phyloP scores from a whole-genome alignment of 1,140 invertebrate species.

The Trachymyrmex septentrionalis region DNA sequence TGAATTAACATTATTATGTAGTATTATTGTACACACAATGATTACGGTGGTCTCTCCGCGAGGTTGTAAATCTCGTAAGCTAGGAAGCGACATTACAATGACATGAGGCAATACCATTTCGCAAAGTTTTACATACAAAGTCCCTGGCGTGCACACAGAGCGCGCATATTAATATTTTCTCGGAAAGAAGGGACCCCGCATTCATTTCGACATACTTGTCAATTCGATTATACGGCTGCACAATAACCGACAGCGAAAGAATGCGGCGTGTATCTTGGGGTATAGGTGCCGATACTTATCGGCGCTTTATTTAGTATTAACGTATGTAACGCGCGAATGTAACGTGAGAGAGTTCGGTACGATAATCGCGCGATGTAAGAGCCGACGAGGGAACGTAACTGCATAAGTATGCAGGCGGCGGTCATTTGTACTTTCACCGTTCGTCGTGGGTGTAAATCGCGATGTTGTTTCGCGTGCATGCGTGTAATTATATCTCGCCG shows the following conservation, averaged over 20 bases:
- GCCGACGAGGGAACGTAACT: constrained; percentile 70
- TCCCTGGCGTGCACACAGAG: not conserved
- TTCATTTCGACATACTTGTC: constrained; percentile 36
- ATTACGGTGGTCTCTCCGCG: not conserved
- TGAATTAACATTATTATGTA: constrained; percentile 21
- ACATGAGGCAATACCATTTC: constrained; percentile 8
- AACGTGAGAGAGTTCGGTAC: constrained; percentile 50
- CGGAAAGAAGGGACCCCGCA: not conserved
- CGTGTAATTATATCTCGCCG: constrained; percentile 61
- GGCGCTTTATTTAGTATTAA: constrained; percentile 39
- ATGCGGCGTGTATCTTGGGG: not conserved
- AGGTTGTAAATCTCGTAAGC: not conserved
- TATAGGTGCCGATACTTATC: constrained; percentile 11
- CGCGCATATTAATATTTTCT: constrained; percentile 36
- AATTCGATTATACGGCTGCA: constrained; percentile 24
- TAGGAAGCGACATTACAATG: constrained; percentile 24
- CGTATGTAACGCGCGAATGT: not conserved
- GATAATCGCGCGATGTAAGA: constrained; percentile 62
- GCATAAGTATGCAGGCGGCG: constrained; percentile 73
- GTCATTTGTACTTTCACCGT: constrained; percentile 76
- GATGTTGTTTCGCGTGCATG: constrained; percentile 60
- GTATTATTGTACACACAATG: not conserved
- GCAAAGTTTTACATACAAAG: constrained; percentile 49
- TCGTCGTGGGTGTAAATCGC: constrained; percentile 73
- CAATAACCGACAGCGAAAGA: constrained; percentile 1